Percentiles rank a stretch among this genome's conserved stretches.
Conservation (phyloP, 2,113 vertebrate genomes). For the Callionymus lyra region DNA sequence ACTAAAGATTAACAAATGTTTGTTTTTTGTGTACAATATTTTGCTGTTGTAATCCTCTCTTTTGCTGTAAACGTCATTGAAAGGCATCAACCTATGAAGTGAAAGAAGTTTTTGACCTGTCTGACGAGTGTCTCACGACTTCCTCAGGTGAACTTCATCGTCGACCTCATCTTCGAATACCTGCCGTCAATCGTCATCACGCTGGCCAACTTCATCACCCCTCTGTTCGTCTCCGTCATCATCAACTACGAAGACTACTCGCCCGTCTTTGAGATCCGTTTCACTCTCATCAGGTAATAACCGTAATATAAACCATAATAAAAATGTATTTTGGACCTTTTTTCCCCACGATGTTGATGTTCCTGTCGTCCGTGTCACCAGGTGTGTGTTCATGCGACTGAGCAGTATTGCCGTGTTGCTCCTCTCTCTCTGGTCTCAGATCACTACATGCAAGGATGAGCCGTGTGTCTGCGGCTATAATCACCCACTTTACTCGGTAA, state of each 20-base stretch:
- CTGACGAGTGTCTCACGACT: no score
- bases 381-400: slow-evolving; percentile 89
- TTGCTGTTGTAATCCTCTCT: no score
- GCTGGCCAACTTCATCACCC: slow-evolving; percentile 81
- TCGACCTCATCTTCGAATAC: slow-evolving; percentile 79
- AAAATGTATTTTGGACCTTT: no score
- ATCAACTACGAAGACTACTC: slow-evolving; percentile 87
- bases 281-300: slow-evolving; percentile 79
- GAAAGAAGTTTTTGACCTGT: no score
- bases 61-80: no score
- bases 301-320: no score
- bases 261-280: slow-evolving; percentile 84
- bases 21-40: no score
- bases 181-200: slow-evolving; percentile 94
- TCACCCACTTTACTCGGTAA: slow-evolving; percentile 79
- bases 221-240: slow-evolving; percentile 77
- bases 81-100: no score
- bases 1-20: no score
- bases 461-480: slow-evolving; percentile 85
- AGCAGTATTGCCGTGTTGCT: slow-evolving; percentile 86
- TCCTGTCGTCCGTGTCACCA: slow-evolving; percentile 27
- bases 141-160: slow-evolving; percentile 46
- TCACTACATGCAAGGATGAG: slow-evolving; percentile 61
- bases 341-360: no score
- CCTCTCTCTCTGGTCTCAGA: slow-evolving; percentile 83